Base-by-base conservation (phyloP, 2,888 invertebrate genomes). In the Mayetiola destructor region DNA sequence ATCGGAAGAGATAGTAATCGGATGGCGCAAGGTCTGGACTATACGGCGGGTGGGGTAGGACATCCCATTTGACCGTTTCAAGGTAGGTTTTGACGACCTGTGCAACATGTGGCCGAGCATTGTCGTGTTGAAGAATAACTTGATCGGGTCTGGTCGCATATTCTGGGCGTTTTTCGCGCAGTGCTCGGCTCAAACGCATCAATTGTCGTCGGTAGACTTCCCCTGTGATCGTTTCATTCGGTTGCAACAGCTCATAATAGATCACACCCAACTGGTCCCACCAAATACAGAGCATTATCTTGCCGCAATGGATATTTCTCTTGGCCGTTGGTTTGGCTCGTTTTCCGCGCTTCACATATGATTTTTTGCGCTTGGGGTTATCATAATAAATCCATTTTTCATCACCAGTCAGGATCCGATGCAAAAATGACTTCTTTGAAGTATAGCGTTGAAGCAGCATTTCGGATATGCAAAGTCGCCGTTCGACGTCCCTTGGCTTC, bases 221-320 rank as follows among this genome's bases (percentile, higher is more conserved):
- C n/a, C n/a, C n/a, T n/a, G n/a, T n/a, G n/a, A n/a, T n/a, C n/a
- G n/a, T n/a, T n/a, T n/a, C n/a, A n/a, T n/a, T n/a, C n/a, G n/a
- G 21, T 58, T 59, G 21, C 10, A 56, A 27, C 37, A 54, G 40
- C 54, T 59, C 40, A 55, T 58, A 56, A 39, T 57, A 55, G 3
- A 57, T 12, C 14, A 57, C 48, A 37, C 59, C 54, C 1, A 54
- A 55, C 58, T 60, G n/a, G 62, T 61, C 57, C 62, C 40, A 9
- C n/a, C n/a, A n/a, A n/a, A n/a, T n/a, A n/a, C n/a, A n/a, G n/a
- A n/a, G n/a, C n/a, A n/a, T n/a, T n/a, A 61, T 55, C 42, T 63
- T 63, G 9, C 29, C 29, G 21, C 58, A 61, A 59, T 63, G 61
- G 48, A 62, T 61, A 61, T 63, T 64, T 20, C 56, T 59, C 37